A percentile compares a stretch with the other conserved stretches of the same genome.
phyloP scores from a whole-genome alignment of 1,140 invertebrate genomes.

The Bactericera cockerelli region DNA sequence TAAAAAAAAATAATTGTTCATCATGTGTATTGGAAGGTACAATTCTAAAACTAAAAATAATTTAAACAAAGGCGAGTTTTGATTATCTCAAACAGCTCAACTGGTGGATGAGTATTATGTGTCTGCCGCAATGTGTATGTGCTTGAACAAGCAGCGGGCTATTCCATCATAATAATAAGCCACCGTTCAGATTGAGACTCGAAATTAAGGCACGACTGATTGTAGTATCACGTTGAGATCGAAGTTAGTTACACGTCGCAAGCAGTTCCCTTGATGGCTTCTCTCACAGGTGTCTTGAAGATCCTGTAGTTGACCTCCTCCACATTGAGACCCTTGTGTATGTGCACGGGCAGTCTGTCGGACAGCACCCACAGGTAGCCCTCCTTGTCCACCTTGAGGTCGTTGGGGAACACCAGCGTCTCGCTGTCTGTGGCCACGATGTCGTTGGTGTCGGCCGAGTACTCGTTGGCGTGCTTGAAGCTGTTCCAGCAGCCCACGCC shows the following conservation, averaged over 20 bases:
- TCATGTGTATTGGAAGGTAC: too few relatives aligned
- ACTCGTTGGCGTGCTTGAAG: slow-evolving; percentile 28
- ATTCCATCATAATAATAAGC: too few relatives aligned
- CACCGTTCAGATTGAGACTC: too few relatives aligned
- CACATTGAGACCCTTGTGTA: slow-evolving; percentile 44
- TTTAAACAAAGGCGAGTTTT: too few relatives aligned
- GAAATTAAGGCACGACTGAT: too few relatives aligned
- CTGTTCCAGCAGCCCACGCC: slow-evolving; percentile 63
- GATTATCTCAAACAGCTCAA: too few relatives aligned
- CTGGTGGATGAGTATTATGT: too few relatives aligned
- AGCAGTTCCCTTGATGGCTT: slow-evolving; percentile 49
- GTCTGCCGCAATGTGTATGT: too few relatives aligned
- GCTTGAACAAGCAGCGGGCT: too few relatives aligned
- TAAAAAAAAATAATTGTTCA: too few relatives aligned
- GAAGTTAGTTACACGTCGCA: slow-evolving; percentile 29
- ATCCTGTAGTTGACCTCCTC: slow-evolving; percentile 57
- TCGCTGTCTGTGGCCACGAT: slow-evolving; percentile 50
- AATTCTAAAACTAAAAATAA: too few relatives aligned
- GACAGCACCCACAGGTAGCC: slow-evolving; percentile 57
- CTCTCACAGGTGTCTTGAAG: slow-evolving; percentile 41
- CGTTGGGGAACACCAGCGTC: slow-evolving; percentile 59
- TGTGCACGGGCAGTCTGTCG: slow-evolving; percentile 49
- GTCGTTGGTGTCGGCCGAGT: slow-evolving; percentile 23
- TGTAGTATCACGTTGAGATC: slow-evolving; percentile 3
- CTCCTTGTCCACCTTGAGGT: slow-evolving; percentile 54